Evolutionary conservation across 37 sponge, comb jelly and placozoan species (phyloP).

Genomic region (Chondrilla cf. caribensis): DNA sequence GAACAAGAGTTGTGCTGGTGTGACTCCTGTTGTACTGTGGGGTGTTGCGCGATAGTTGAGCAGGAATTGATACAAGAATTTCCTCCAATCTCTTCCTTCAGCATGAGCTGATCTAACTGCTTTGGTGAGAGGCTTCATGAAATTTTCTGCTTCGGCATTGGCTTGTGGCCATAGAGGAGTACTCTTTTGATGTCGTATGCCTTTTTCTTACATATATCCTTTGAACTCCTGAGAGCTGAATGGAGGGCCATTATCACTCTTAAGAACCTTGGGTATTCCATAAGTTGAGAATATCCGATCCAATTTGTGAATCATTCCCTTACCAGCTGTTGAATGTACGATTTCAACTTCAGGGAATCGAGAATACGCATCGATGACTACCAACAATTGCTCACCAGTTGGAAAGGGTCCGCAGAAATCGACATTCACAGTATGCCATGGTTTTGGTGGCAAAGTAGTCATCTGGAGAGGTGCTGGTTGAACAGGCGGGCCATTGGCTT

Average conservation of each 20-base stretch:
- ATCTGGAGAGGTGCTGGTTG: no score
- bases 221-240: conserved; percentile 25
- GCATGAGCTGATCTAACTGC: conserved; percentile 23
- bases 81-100: conserved; percentile 45
- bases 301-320: conserved; percentile 34
- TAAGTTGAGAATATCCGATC: conserved; percentile 42
- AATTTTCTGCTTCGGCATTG: no score
- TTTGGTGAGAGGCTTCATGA: no score
- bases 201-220: conserved; percentile 31
- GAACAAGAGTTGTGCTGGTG: no score
- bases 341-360: no score
- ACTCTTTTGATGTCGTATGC: conserved; percentile 26
- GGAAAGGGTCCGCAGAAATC: conserved; percentile 54
- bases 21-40: conserved; percentile 28
- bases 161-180: no score
- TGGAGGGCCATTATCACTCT: conserved; percentile 46
- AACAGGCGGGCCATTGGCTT: no score
- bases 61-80: conserved; percentile 9
- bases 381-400: conserved; percentile 41
- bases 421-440: background rate
- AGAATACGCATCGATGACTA: conserved; percentile 55
- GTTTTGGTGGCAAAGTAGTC: background rate
- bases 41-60: conserved; percentile 44
- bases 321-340: conserved; percentile 33
- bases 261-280: conserved; percentile 31